phyloP scores from a whole-genome alignment of 2,888 invertebrate species.

The Cheilosia grossa region DNA sequence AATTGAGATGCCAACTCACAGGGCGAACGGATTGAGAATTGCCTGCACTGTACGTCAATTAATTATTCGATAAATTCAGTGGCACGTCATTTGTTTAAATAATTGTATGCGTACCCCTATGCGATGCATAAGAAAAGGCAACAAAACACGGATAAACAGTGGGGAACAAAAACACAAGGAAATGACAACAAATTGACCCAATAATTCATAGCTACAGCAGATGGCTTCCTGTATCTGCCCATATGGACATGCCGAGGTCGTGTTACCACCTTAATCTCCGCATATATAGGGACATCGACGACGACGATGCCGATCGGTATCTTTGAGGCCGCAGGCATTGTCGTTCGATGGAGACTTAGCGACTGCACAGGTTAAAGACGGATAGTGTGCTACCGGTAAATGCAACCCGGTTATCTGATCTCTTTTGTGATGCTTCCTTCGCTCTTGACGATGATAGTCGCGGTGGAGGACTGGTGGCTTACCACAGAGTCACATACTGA shows the following conservation, averaged over 20 bases:
- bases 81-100: constrained; percentile 71
- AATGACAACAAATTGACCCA: constrained; percentile 68
- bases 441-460: constrained; percentile 13
- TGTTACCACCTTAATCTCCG: constrained; percentile 72
- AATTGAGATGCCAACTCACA: constrained; percentile 56
- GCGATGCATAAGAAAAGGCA: constrained; percentile 39
- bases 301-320: constrained; percentile 56
- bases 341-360: constrained; percentile 44
- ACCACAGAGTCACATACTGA: not conserved
- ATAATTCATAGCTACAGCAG: constrained; percentile 66
- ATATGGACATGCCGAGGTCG: constrained; percentile 65
- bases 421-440: constrained; percentile 49
- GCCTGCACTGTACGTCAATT: constrained; percentile 49
- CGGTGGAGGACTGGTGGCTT: constrained; percentile 13
- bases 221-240: constrained; percentile 52
- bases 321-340: constrained; percentile 51
- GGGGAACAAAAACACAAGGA: constrained; percentile 46
- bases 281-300: not conserved
- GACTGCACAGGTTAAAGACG: constrained; percentile 59
- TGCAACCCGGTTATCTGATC: constrained; percentile 68
- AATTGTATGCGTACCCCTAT: constrained; percentile 27
- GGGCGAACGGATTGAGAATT: constrained; percentile 11
- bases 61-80: constrained; percentile 69
- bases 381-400: constrained; percentile 55
- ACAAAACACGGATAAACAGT: constrained; percentile 21